Evolutionary conservation across 2,797 vertebrate genomes (phyloP), one percentile per base, ranked within the genome.

Genomic region (Channa striata): DNA sequence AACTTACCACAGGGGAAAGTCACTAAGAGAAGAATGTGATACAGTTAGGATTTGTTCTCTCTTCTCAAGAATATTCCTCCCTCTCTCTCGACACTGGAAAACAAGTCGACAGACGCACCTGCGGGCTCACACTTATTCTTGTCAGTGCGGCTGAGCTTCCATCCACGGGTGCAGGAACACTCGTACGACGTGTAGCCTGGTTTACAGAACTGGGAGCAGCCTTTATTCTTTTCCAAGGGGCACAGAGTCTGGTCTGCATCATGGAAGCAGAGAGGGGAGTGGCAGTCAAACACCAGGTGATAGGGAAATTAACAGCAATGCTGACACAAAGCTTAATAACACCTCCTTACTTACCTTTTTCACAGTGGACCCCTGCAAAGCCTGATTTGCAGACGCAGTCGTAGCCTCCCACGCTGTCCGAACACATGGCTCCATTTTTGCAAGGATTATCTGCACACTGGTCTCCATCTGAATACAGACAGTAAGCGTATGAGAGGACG

Each of bases 201-300:
- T 78, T 95, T 95, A 60, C 94, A 95, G 88, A 95, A 95, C 87
- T 95, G 94, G 47, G 89, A 88, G 84, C 94, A 95, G 59, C 94
- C 94, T 51, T 90, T 89, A 68, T 78, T 56, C 25, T 91, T 90
- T 43, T 93, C 90, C 51, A 88, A 34, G 20, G 82, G 46, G 72
- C 94, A 95, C 44, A 91, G 13, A 0, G 94, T 94, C 69, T 85
- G 52, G 50, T 95, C 94, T 95, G 76, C 23, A 36, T 25, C 1
- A 2, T 12, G 33, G 21, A 71, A 37, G 62, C 54, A 72, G 17
- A 68, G 43, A 23, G 7, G 7, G 30, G 47, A 43, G 11, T 13
- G 56, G 42, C 61, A 17, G 0, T 30, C 39, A 33, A 20, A 34
- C 13, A n/a, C 14, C 42, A 49, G 40, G 44, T 14, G 25, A 47